Conservation (phyloP, 1,140 invertebrate genomes). For the Oreohelix idahoensis region DNA sequence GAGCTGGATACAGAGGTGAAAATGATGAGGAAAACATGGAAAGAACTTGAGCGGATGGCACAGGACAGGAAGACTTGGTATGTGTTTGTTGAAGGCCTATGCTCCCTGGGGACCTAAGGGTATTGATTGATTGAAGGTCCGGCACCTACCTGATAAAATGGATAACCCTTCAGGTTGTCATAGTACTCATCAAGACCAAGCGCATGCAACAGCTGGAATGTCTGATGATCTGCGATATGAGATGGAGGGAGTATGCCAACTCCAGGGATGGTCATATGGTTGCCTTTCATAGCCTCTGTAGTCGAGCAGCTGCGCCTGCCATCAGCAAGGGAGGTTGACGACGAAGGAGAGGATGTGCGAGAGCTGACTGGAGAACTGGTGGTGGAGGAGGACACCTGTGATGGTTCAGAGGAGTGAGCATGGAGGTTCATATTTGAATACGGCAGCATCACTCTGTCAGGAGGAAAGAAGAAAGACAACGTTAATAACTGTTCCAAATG, state of each 20-base stretch:
- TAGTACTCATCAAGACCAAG: constrained; percentile 53
- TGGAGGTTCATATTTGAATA: no score
- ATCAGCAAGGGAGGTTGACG: not conserved
- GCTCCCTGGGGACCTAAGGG: no score
- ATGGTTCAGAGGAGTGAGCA: constrained; percentile 30
- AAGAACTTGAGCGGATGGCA: no score
- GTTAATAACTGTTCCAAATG: no score
- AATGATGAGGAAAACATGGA: no score
- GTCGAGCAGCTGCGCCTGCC: not conserved
- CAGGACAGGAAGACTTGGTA: no score
- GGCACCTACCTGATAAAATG: constrained; percentile 53
- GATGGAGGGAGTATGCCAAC: not conserved
- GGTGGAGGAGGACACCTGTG: constrained; percentile 34
- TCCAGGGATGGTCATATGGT: not conserved
- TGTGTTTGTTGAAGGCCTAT: no score
- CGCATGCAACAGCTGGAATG: constrained; percentile 43
- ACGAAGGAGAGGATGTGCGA: constrained; percentile 46
- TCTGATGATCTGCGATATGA: not conserved
- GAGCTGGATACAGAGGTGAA: no score
- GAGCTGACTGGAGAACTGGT: constrained; percentile 42
- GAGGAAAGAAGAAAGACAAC: no score
- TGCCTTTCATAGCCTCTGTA: not conserved
- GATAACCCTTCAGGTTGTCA: constrained; percentile 46
- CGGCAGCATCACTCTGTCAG: no score
- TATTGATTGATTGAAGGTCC: not conserved